A percentile compares a stretch with the other conserved stretches of the same genome.
Conservation (phyloP, 92 coral and sea anemone genomes). For the Nematostella vectensis region DNA sequence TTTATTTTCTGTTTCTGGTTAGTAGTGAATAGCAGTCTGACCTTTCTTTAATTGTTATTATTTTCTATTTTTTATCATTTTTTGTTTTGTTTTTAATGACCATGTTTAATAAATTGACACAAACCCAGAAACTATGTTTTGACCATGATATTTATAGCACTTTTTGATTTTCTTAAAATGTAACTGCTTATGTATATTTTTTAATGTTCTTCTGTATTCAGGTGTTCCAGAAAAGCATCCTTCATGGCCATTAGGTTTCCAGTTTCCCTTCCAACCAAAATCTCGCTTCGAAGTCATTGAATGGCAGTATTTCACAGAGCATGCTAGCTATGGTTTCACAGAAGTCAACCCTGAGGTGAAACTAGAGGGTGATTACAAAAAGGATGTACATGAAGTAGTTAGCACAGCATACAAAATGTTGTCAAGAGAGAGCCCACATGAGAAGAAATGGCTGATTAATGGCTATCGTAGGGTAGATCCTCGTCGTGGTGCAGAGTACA, state of each 20-base stretch:
- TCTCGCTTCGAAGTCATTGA: conserved; percentile 92
- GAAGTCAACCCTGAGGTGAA: conserved; percentile 72
- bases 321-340: conserved; percentile 70
- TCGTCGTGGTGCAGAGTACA: conserved; percentile 87
- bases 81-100: no score
- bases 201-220: no score
- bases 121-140: no score
- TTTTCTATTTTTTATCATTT: no score
- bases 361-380: conserved; percentile 63
- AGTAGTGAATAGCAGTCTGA: background rate
- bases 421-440: conserved; percentile 56
- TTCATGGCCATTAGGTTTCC: conserved; percentile 92
- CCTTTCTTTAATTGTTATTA: no score
- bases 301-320: conserved; percentile 89
- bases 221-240: conserved; percentile 91
- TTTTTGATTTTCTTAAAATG: no score
- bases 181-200: no score
- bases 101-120: no score
- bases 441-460: conserved; percentile 55
- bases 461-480: conserved; percentile 94
- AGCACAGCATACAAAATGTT: conserved; percentile 85
- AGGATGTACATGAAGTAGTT: conserved; percentile 72
- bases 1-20: background rate
- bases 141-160: no score
- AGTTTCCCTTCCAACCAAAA: conserved; percentile 76